phyloP scores from a whole-genome alignment of 2,888 invertebrate genomes.

The Asteroscopus sphinx region DNA sequence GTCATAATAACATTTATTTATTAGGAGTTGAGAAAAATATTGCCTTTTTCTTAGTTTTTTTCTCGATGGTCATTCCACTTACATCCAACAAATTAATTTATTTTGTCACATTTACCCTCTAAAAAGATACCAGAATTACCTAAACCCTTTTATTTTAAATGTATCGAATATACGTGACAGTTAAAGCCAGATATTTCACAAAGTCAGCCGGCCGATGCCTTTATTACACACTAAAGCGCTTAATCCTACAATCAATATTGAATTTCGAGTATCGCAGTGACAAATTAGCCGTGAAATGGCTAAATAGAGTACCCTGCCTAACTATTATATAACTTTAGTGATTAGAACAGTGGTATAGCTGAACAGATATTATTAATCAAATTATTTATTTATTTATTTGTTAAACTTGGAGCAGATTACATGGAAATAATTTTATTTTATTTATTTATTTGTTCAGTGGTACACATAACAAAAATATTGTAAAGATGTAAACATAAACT shows the following conservation, averaged over 20 bases:
- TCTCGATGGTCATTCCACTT: too few species aligned
- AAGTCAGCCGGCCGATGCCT: slow-evolving; percentile 43
- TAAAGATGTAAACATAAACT: too few species aligned
- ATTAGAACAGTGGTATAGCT: background rate
- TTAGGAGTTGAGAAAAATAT: too few species aligned
- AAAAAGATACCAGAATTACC: background rate
- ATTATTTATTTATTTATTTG: too few species aligned
- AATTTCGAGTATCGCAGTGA: slow-evolving; percentile 45
- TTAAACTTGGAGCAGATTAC: too few species aligned
- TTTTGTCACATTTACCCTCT: background rate
- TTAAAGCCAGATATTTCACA: slow-evolving; percentile 45
- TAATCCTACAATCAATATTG: slow-evolving; percentile 60
- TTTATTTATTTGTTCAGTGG: too few species aligned
- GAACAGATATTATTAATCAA: too few species aligned
- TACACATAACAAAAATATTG: too few species aligned
- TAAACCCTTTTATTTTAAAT: slow-evolving; percentile 11
- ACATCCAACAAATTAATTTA: too few species aligned
- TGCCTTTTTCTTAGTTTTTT: too few species aligned
- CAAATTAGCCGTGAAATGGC: slow-evolving; percentile 56
- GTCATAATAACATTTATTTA: too few species aligned
- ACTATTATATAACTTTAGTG: slow-evolving; percentile 21
- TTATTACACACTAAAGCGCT: slow-evolving; percentile 49
- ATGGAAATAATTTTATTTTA: too few species aligned
- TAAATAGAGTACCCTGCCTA: slow-evolving; percentile 33
- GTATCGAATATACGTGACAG: slow-evolving; percentile 18